Conservation (phyloP, 2,888 invertebrate species). For the Acanthopleura granulata region DNA sequence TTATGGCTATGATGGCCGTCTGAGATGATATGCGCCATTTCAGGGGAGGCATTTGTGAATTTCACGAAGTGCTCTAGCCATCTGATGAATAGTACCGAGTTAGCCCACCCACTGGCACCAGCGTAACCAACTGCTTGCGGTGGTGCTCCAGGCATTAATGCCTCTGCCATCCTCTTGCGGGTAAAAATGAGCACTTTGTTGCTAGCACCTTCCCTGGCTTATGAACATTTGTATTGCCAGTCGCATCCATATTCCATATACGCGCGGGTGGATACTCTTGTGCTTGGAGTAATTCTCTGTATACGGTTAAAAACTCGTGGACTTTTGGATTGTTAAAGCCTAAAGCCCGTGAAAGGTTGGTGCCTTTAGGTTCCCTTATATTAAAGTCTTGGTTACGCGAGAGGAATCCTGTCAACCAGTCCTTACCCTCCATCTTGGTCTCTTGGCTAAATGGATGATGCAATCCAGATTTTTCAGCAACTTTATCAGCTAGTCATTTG, state of each 20-base stretch:
- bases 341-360: conserved; percentile 31
- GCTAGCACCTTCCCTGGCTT: conserved; percentile 30
- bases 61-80: conserved; percentile 67
- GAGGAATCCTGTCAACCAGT: too few relatives aligned
- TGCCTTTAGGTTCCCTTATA: conserved; percentile 17
- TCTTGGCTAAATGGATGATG: too few relatives aligned
- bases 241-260: conserved; percentile 36
- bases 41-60: conserved; percentile 39
- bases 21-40: conserved; percentile 54
- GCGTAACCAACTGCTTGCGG: conserved; percentile 50
- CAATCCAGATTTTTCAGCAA: too few relatives aligned
- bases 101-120: conserved; percentile 57
- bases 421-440: too few relatives aligned
- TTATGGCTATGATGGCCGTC: conserved; percentile 64
- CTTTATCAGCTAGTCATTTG: too few relatives aligned
- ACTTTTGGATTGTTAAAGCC: conserved; percentile 34
- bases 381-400: too few relatives aligned
- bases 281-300: conserved; percentile 15
- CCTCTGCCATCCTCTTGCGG: conserved; percentile 50
- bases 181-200: conserved; percentile 47
- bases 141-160: conserved; percentile 54
- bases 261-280: conserved; percentile 5
- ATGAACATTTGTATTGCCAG: conserved; percentile 32
- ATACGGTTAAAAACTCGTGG: conserved; percentile 27
- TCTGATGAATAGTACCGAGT: conserved; percentile 36